These are phyloP conservation scores for Athalia circularis DNA, from an alignment of 2,888 invertebrate species.

Conservation along the genomic window DNA sequence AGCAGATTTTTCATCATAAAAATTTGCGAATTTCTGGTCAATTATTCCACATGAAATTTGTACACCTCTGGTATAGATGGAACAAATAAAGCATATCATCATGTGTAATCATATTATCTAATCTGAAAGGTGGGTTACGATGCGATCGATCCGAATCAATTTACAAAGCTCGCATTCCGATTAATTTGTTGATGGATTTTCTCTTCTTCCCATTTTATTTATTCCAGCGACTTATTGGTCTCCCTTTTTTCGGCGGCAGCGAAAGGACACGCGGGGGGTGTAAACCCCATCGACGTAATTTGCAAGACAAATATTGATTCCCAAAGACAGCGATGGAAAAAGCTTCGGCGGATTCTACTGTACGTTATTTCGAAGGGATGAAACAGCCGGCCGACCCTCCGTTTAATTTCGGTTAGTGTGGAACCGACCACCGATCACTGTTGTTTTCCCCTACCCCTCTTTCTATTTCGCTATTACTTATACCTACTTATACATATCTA, in stretches of 20 bases:
- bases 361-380: background rate
- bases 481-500: background rate
- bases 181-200: too few species aligned
- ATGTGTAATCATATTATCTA: too few species aligned
- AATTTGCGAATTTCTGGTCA: too few species aligned
- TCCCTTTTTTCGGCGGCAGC: background rate
- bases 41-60: too few species aligned
- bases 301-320: conserved; percentile 35
- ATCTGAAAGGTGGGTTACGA: too few species aligned
- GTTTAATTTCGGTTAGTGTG: conserved; percentile 37
- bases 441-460: background rate
- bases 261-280: background rate
- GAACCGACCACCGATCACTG: conserved; percentile 28
- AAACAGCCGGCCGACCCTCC: background rate
- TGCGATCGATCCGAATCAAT: too few species aligned
- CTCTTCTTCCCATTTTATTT: too few species aligned
- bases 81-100: too few species aligned
- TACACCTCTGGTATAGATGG: too few species aligned
- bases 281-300: conserved; percentile 11
- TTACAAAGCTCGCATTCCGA: too few species aligned
- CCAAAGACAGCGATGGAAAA: background rate
- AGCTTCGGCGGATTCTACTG: too few species aligned
- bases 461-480: background rate
- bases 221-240: background rate
- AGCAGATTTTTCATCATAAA: too few species aligned